Conservation (phyloP, 2,113 vertebrate species). For the Gopherus flavomarginatus region DNA sequence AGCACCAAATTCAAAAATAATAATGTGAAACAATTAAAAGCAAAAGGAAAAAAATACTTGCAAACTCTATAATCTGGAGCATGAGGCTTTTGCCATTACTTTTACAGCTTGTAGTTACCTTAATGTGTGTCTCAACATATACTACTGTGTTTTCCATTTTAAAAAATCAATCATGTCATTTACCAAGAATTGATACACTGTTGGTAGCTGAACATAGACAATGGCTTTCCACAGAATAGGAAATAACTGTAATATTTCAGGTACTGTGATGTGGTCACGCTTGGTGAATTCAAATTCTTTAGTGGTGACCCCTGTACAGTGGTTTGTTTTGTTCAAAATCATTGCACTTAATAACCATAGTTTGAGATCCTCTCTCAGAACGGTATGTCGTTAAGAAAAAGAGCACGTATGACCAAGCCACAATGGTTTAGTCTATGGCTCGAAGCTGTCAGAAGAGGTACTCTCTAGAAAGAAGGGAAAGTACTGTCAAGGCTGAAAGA, state of each 20-base stretch:
- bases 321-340: not conserved
- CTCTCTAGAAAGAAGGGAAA: slow-evolving; percentile 1
- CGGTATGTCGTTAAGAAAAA: slow-evolving; percentile 23
- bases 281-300: not conserved
- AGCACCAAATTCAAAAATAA: not conserved
- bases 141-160: not conserved
- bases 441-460: not conserved
- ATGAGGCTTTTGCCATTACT: not conserved
- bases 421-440: not conserved
- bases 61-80: not conserved
- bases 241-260: not conserved
- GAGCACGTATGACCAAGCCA: not conserved
- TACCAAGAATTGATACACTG: not conserved
- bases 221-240: not conserved
- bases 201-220: not conserved
- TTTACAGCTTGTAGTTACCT: not conserved
- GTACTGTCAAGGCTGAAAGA: slow-evolving; percentile 22
- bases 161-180: accelerated
- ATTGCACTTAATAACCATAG: not conserved
- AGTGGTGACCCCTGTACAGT: not conserved
- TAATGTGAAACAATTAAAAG: not conserved
- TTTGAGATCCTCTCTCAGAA: not conserved
- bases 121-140: not conserved
- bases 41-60: not conserved
- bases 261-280: not conserved